Evolutionary conservation across 64 coral and sea anemone genomes (phyloP).

Genomic region (Acropora tenuis): DNA sequence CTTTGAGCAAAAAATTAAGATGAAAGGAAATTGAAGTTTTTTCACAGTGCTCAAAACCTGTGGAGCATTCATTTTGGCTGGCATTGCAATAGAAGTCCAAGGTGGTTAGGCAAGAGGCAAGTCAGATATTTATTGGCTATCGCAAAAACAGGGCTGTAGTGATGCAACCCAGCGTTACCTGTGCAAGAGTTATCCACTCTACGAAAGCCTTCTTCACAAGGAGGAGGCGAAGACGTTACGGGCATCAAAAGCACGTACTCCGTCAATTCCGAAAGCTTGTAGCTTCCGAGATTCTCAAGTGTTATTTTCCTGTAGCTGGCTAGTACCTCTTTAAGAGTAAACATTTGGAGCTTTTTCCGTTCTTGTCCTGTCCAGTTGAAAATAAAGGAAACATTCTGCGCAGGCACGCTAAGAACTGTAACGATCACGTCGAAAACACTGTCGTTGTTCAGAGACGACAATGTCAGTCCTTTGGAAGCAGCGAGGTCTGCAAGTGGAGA

Average conservation of each 20-base stretch:
- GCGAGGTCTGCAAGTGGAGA: constrained; percentile 18
- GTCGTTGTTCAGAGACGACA: constrained; percentile 35
- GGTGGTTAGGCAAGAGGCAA: too few species aligned
- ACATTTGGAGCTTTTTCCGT: constrained; percentile 46
- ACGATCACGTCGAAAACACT: constrained; percentile 53
- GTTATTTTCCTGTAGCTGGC: constrained; percentile 17
- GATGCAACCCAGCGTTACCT: neutral
- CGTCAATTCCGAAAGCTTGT: neutral
- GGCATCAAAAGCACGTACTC: neutral
- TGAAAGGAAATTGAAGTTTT: too few species aligned
- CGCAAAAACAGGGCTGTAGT: too few species aligned
- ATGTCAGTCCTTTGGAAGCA: neutral
- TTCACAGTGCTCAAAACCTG: too few species aligned
- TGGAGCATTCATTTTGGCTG: too few species aligned
- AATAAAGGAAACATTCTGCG: constrained; percentile 64
- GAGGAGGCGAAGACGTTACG: neutral
- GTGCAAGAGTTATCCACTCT: neutral
- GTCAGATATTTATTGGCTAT: too few species aligned
- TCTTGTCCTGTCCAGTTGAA: constrained; percentile 54
- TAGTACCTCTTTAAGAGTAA: constrained; percentile 50
- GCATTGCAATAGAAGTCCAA: too few species aligned
- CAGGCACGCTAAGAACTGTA: constrained; percentile 28
- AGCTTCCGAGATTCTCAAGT: neutral
- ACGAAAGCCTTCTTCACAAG: neutral
- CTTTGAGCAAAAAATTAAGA: too few species aligned